These are phyloP conservation scores for Leguminivora glycinivorella DNA, from an alignment of 1,140 invertebrate species.

Conservation along the genomic window DNA sequence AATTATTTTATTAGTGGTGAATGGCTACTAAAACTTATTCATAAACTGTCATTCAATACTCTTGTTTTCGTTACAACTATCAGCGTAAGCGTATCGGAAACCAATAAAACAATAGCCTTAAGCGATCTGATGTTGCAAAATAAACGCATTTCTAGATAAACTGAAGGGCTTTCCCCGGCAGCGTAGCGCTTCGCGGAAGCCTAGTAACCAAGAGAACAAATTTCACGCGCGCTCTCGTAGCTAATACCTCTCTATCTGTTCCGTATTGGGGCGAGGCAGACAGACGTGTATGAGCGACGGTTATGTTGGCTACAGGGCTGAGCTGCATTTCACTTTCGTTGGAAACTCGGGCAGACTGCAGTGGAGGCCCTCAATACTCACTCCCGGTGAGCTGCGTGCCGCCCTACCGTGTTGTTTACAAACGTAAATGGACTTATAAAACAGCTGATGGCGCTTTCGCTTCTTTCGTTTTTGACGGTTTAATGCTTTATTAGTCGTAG, in stretches of 20 bases:
- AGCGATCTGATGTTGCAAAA: too few species aligned
- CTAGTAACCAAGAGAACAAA: too few species aligned
- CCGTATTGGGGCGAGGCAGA: too few species aligned
- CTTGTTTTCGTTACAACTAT: background rate
- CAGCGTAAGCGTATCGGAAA: background rate
- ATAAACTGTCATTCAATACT: too few species aligned
- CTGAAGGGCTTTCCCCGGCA: background rate
- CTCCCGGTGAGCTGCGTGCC: background rate
- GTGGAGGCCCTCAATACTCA: background rate
- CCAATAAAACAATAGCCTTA: background rate
- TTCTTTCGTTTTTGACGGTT: background rate
- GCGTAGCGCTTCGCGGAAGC: background rate
- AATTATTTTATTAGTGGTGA: too few species aligned
- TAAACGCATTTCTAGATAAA: background rate
- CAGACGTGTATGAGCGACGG: too few species aligned
- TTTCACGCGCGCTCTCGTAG: too few species aligned
- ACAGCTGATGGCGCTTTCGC: background rate
- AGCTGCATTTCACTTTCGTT: constrained; percentile 12
- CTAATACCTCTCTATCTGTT: too few species aligned
- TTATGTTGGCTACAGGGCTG: too few species aligned
- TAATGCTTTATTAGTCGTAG: background rate
- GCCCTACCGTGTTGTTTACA: constrained; percentile 8
- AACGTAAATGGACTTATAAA: background rate
- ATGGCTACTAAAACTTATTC: too few species aligned
- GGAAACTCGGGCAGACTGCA: background rate